Evolutionary conservation across 2,888 invertebrate species (phyloP).

Genomic region (Pammene aurita): DNA sequence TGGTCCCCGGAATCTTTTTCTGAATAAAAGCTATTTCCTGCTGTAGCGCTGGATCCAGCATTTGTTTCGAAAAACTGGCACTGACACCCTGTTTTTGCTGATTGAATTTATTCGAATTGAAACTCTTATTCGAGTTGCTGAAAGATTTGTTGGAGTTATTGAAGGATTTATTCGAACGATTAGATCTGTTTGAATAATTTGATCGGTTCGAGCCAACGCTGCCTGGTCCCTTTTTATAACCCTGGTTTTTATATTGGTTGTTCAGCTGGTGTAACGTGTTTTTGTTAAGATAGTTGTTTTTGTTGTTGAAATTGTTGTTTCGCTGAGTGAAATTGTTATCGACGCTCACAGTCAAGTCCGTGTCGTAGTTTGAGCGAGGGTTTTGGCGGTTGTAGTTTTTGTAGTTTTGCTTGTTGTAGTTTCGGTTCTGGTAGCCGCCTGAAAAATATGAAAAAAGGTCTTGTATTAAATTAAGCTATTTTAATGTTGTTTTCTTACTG

Average conservation of each 20-base stretch:
- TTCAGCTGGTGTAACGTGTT: slow-evolving; percentile 27
- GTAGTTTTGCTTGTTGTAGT: slow-evolving; percentile 17
- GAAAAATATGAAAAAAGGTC: neutral
- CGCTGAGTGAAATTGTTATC: slow-evolving; percentile 22
- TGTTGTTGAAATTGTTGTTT: slow-evolving; percentile 6
- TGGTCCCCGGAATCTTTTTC: neutral
- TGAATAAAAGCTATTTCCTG: slow-evolving; percentile 16
- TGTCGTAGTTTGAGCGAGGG: slow-evolving; percentile 10
- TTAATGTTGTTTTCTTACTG: too few species aligned
- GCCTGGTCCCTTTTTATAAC: slow-evolving; percentile 24
- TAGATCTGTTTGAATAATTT: slow-evolving; percentile 24
- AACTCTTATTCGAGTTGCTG: slow-evolving; percentile 16
- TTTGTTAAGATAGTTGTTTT: slow-evolving; percentile 28
- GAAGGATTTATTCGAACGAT: slow-evolving; percentile 11
- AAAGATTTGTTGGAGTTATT: slow-evolving; percentile 10
- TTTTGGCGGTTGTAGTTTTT: slow-evolving; percentile 10
- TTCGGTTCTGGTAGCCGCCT: slow-evolving; percentile 34
- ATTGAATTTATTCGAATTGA: neutral
- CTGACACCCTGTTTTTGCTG: neutral
- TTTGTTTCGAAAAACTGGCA: slow-evolving; percentile 23
- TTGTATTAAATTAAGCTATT: neutral
- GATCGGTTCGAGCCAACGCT: slow-evolving; percentile 26
- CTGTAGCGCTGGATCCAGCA: slow-evolving; percentile 24
- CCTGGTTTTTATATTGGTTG: slow-evolving; percentile 26
- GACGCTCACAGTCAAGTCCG: slow-evolving; percentile 28